Base-by-base conservation (phyloP, 2,888 invertebrate genomes). In the Zaprionus obscuricornis region DNA sequence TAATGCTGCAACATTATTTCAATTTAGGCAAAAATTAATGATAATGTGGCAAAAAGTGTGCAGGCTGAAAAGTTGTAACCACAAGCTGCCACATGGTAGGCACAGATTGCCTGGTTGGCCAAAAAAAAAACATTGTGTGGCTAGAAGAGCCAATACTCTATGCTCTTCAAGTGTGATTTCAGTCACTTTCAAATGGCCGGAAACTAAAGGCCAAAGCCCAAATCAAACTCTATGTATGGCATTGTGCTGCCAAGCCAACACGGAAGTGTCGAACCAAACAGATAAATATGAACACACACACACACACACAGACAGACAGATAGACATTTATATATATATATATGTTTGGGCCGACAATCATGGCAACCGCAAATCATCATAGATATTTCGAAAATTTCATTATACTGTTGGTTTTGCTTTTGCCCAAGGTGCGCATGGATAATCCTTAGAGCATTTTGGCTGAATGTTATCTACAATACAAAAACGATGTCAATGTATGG, bases 351-450 rank as follows among this genome's bases (percentile, higher is more conserved):
- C 42, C 55, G 51, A 58, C 70, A 70, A 69, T 65, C 66, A 70
- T 59, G 50, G 66, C 60, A 66, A 74, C 75, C 73, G 74, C 81
- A 81, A 81, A 85, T 81, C 81, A 81, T 81, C 86, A 81, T 78
- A 68, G 84, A 83, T 85, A 81, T 83, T 81, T 85, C 62, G 76
- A 83, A 83, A 81, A 85, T 82, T 85, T 85, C 81, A 83, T 82
- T 85, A 83, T 64, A 74, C 54, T 63, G 71, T 49, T 46, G 43
- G 69, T 39, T 50, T 54, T 47, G 45, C 49, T 66, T 18, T 18
- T 33, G 43, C 43, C 54, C 33, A 57, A 70, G 78, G 74, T 54
- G 10, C n/a, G n/a, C n/a, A n/a, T 11, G 55, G 45, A 63, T 60
- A 62, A 69, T 62, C 56, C 68, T 56, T 39, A 37, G 74, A 66